Evolutionary conservation across 1,140 invertebrate genomes (phyloP), one percentile per base, ranked within the genome.

Genomic region (Drosophila sulfurigaster): DNA sequence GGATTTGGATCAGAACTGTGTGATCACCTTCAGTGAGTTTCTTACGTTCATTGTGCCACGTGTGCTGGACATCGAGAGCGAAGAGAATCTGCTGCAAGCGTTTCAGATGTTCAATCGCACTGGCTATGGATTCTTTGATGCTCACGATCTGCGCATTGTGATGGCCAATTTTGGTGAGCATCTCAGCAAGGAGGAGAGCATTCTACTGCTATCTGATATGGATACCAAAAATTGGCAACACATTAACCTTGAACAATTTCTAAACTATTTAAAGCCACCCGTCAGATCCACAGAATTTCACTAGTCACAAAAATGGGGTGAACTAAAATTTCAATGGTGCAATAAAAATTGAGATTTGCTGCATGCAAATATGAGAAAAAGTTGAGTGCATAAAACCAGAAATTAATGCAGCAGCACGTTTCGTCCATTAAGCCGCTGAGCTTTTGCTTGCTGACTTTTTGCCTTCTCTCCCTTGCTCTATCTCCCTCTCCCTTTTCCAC

Each of bases 361-460:
- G 41, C 48, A 62, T 69, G 63, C 75, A 75, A 86, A 81, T 76
- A 81, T 67, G 58, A 32, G 45, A 60, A 67, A 75, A 68, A 70
- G 65, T 54, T 52, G 63, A 79, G 77, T 72, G 83, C 80, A 83
- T 83, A 89, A 88, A 88, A 79, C 77, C 85, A 80, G 77, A 88
- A 88, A 88, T 88, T 88, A 88, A 88, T 88, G 82, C 85, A 83
- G 56, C 74, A 78, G 85, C 83, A 88, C 83, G 83, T 83, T 88
- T 89, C 57, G 78, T 89, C 83, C 83, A 89, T 88, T 88, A 88
- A 88, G 85, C 85, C 78, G 69, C 81, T 75, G 73, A 88, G 85
- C 85, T 89, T 89, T 89, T 83, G 80, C 83, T 89, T 89, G 85
- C 85, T 87, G 83, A 87, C 83, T 87, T 87, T 87, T 72, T 72